Percentiles rank a stretch among this genome's conserved stretches.
Conservation (phyloP, 2,113 vertebrate species). For the Ophthalmolycus amberensis region DNA sequence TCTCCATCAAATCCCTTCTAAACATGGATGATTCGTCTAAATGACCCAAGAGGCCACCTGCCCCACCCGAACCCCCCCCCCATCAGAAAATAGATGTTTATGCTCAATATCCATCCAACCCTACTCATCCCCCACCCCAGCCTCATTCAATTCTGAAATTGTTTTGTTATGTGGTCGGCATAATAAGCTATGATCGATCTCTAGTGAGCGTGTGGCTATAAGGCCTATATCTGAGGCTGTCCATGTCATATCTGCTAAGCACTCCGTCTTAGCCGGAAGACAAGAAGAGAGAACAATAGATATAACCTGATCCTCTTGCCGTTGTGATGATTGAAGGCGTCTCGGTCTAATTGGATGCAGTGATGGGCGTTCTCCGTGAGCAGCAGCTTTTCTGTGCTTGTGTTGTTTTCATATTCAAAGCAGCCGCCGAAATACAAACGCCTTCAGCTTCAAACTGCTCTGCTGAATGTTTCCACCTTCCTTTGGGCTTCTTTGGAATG, state of each 20-base stretch:
- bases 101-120: constrained; percentile 66
- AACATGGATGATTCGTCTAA: constrained; percentile 78
- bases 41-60: constrained; percentile 62
- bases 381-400: background rate
- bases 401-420: constrained; percentile 51
- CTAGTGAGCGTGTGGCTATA: constrained; percentile 26
- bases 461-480: constrained; percentile 58
- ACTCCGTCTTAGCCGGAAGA: constrained; percentile 59
- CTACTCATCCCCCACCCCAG: constrained; percentile 39
- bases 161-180: constrained; percentile 78
- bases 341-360: constrained; percentile 63
- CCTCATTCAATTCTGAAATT: constrained; percentile 69
- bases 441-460: constrained; percentile 55
- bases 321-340: constrained; percentile 63
- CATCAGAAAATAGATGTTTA: constrained; percentile 76
- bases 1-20: constrained; percentile 74
- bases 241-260: constrained; percentile 65
- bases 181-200: constrained; percentile 75
- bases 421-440: constrained; percentile 50
- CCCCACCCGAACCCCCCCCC: constrained; percentile 40
- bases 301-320: constrained; percentile 47
- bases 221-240: constrained; percentile 45
- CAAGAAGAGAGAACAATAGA: constrained; percentile 57
- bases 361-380: constrained; percentile 40
- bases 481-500: constrained; percentile 64